Conservation (phyloP, 2,797 vertebrate species). For the Enteromius fasciolatus region DNA sequence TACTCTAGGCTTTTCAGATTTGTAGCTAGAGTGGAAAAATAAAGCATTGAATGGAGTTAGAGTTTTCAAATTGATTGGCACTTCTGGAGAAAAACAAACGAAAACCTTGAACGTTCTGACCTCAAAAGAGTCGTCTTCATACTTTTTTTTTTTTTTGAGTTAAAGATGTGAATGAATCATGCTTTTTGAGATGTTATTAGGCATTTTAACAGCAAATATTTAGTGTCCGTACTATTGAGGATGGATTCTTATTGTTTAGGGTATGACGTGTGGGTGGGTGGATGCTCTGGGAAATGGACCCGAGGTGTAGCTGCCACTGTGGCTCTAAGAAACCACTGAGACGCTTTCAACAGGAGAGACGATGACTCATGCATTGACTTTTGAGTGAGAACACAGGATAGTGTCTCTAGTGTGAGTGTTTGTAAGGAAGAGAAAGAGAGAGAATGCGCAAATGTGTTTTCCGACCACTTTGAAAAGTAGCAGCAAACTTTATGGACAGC, state of each 20-base stretch:
- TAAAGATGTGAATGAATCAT: slow-evolving; percentile 16
- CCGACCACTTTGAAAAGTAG: slow-evolving; percentile 55
- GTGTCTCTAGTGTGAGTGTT: slow-evolving; percentile 65
- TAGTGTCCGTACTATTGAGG: slow-evolving; percentile 2
- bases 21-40: slow-evolving; percentile 23
- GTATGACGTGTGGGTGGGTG: slow-evolving; percentile 52
- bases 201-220: slow-evolving; percentile 1
- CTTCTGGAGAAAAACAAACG: slow-evolving; percentile 19
- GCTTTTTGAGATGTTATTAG: neutral
- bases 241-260: slow-evolving; percentile 26
- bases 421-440: slow-evolving; percentile 51
- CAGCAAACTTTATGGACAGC: slow-evolving; percentile 37
- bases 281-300: slow-evolving; percentile 49
- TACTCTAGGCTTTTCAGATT: slow-evolving; percentile 42
- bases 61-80: slow-evolving; percentile 43
- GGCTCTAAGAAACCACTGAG: slow-evolving; percentile 56
- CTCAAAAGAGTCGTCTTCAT: slow-evolving; percentile 5
- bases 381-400: slow-evolving; percentile 63
- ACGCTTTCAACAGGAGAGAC: slow-evolving; percentile 59
- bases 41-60: slow-evolving; percentile 16
- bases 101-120: slow-evolving; percentile 1
- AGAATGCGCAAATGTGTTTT: slow-evolving; percentile 56
- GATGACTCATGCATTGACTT: slow-evolving; percentile 67
- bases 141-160: neutral
- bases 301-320: slow-evolving; percentile 51